Evolutionary conservation across 2,113 vertebrate genomes (phyloP), one percentile per base, ranked within the genome.

Genomic region (Meriones unguiculatus): DNA sequence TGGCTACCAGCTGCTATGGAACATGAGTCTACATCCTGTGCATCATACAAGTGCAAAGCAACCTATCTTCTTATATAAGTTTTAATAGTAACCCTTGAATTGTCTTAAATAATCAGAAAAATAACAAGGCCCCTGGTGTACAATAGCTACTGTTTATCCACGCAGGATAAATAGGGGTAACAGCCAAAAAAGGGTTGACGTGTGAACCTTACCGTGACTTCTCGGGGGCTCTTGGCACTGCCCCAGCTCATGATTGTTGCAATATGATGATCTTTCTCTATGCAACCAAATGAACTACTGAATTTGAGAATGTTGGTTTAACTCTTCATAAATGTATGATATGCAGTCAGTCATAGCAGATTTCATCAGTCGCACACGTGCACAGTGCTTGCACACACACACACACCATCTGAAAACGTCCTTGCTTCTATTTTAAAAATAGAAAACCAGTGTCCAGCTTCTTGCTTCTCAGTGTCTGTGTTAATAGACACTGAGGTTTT

Each of bases 81-180:
- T 54, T 93, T 59, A 95, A 46, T 54, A 82, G 85, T 82, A 89
- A 81, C 69, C 11, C 38, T 92, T 89, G 13, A 91, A 89, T 59
- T 18, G 8, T 93, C 17, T 90, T 72, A 96, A 95, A 38, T 87
- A 95, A 90, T 78, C 59, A 82, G 59, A 54, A 72, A 85, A 62
- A 77, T 64, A 87, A 65, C 81, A 90, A 92, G 20, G 12, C 54
- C 72, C 41, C 86, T n/a, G 20, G 14, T 57, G 30, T 88, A 90
- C 80, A 13, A 46, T 64, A 73, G 81, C 18, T 62, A 35, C 15
- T 1, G 46, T 87, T 4, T 52, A 7, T 76, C 73, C 46, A 30
- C 28, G 25, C n/a, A 62, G 20, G 28, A 85, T 72, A 87, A 87
- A 93, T 52, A 85, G 89, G n/a, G 32, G 3, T 69, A 65, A 52